Evolutionary conservation across 2,888 invertebrate genomes (phyloP), one percentile per base, ranked within the genome.

Genomic region (Chrysodeixis includens): DNA sequence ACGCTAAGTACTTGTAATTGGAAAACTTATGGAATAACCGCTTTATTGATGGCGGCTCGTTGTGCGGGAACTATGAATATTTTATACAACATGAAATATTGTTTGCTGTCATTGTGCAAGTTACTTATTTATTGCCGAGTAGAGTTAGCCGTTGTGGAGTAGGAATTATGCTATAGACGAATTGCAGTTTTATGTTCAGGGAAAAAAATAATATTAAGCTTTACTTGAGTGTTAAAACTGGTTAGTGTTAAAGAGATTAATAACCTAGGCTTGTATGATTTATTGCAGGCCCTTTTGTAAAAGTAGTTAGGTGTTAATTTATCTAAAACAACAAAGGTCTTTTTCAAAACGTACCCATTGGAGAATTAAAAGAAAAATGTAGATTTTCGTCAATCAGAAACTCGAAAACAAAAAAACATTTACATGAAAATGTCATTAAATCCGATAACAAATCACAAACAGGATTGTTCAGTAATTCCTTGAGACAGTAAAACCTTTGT

Each of bases 1-100:
- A 75, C 58, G 56, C 62, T 78, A 80, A 76, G 71, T 80, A 71
- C 71, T 62, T 69, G 69, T 76, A 69, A 76, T 81, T 78, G 72
- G 69, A 71, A 71, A 74, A 70, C 59, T 72, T 73, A 56, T 65
- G 66, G 63, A 56, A 74, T 66, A 73, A 35, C 65, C 51, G 66
- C 44, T 62, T 70, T 63, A 69, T 71, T 71, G 56, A 65, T 59
- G 63, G 46, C 52, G 26, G 26, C 44, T 35, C 32, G n/a, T 5
- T 12, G 46, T 49, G 58, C 16, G 40, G 44, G 54, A 40, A 51
- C 62, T 44, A 54, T 4, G 18, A 49, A 49, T 49, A 49, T 9
- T 10, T 49, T 49, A 49, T 46, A 18, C 10, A 3, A 9, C 46
- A n/a, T n/a, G 32, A 26, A 55, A 12, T 51, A 51, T 62, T 55